Evolutionary conservation across 2,888 invertebrate species (phyloP), one percentile per base, ranked within the genome.

Genomic region (Frankliniella fusca): DNA sequence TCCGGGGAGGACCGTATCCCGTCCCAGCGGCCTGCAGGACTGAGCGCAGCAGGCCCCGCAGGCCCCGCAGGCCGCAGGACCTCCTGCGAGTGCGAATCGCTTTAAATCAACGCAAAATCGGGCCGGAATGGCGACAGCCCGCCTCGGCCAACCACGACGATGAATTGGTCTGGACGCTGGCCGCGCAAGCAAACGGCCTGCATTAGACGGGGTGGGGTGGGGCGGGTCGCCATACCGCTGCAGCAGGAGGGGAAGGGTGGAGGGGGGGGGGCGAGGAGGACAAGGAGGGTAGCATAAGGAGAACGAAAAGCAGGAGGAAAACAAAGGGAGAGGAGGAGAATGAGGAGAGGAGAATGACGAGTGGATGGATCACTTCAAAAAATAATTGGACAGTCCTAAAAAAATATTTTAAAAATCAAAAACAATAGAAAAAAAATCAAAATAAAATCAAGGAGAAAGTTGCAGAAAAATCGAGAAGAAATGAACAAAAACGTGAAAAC

Each of bases 21-120:
- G 54, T 20, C 54, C 12, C 54, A 12, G 54, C 54, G 54, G 54
- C 54, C 54, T 3, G 15, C 61, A 54, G 54, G 54, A 18, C 20
- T 0, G 61, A 3, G 20, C 15, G 7, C 61, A 12, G 61, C 61
- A 12, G 61, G 61, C 70, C 70, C 61, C 61, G 23, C 23, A 9
- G n/a, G 70, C 70, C 70, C 23, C 27, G 9, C 27, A 27, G 12
- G 27, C 70, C 61, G 20, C 70, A 27, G 27, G 70, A 76, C 27
- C 70, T 27, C 70, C 23, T 23, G 23, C 70, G 70, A 76, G 70
- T 76, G 70, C 70, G 70, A 76, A 76, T 76, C 70, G 70, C 70
- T 23, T 12, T 76, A 23, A 76, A 76, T 76, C 70, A 76, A 12
- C 27, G 23, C 70, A 23, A 27, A 76, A 76, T 76, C 70, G 12